Evolutionary conservation across 2,888 invertebrate species (phyloP).

Genomic region (Chrysotoxum bicinctum): DNA sequence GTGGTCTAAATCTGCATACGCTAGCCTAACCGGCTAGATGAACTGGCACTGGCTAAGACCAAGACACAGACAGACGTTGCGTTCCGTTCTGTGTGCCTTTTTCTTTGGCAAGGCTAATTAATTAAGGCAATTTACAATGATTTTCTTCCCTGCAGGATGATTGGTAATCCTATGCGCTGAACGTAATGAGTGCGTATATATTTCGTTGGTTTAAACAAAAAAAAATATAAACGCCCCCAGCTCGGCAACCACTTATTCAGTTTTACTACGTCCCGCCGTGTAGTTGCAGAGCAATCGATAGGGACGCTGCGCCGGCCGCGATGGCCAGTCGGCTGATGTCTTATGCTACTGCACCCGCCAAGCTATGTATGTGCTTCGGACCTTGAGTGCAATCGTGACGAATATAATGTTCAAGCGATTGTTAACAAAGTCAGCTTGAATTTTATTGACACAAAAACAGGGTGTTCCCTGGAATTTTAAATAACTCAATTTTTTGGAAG

Average conservation of each 20-base stretch:
- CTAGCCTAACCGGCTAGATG: constrained; percentile 4
- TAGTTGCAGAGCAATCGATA: no score
- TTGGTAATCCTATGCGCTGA: constrained; percentile 69
- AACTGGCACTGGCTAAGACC: constrained; percentile 1
- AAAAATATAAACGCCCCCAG: constrained; percentile 51
- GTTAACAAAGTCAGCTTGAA: constrained; percentile 53
- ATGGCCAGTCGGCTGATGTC: not conserved
- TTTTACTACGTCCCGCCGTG: constrained; percentile 35
- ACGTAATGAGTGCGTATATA: constrained; percentile 67
- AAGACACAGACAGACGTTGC: constrained; percentile 5
- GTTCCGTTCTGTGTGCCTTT: not conserved
- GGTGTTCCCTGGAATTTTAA: not conserved
- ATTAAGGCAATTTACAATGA: constrained; percentile 70
- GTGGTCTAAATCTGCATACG: constrained; percentile 35
- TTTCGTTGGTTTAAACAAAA: constrained; percentile 32
- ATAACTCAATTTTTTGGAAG: not conserved
- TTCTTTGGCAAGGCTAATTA: constrained; percentile 54
- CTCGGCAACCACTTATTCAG: constrained; percentile 47
- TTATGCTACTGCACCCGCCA: constrained; percentile 43
- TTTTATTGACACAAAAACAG: not conserved
- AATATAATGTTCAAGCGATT: constrained; percentile 62
- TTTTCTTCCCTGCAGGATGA: constrained; percentile 71
- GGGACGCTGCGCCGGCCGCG: not conserved
- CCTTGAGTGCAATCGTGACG: constrained; percentile 71
- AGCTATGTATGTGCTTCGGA: constrained; percentile 33